Percentiles rank a stretch among this genome's conserved stretches.
Evolutionary conservation across 2,888 invertebrate species (phyloP).

Genomic region (Xestia c-nigrum): DNA sequence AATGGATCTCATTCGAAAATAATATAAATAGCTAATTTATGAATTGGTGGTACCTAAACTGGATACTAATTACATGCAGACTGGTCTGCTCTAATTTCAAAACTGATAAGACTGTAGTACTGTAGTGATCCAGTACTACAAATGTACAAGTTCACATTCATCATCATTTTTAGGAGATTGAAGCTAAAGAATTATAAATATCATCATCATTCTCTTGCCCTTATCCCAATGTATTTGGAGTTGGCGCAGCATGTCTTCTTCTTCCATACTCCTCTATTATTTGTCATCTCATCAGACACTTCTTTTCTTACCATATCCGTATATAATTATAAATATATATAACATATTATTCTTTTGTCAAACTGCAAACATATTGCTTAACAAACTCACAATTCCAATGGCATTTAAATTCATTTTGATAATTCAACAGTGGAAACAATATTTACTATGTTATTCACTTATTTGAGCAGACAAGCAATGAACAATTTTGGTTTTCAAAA

Average conservation of each 20-base stretch:
- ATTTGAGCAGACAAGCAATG: too few species aligned
- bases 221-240: neutral
- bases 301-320: too few species aligned
- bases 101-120: conserved; percentile 23
- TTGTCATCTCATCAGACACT: too few species aligned
- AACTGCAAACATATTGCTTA: too few species aligned
- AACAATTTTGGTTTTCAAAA: too few species aligned
- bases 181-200: neutral
- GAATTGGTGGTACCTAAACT: neutral
- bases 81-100: conserved; percentile 24
- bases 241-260: neutral
- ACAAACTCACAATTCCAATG: too few species aligned
- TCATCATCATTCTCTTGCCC: neutral
- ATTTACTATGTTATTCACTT: too few species aligned
- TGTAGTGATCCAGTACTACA: conserved; percentile 3
- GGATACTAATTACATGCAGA: conserved; percentile 4
- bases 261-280: too few species aligned
- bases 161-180: neutral
- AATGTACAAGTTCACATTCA: neutral
- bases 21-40: neutral
- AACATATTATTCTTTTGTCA: too few species aligned
- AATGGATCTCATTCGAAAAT: neutral
- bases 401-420: too few species aligned
- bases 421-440: too few species aligned
- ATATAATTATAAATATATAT: too few species aligned